Evolutionary conservation across 2,797 vertebrate genomes (phyloP), one percentile per base, ranked within the genome.

Genomic region (Cephalopachus bancanus): DNA sequence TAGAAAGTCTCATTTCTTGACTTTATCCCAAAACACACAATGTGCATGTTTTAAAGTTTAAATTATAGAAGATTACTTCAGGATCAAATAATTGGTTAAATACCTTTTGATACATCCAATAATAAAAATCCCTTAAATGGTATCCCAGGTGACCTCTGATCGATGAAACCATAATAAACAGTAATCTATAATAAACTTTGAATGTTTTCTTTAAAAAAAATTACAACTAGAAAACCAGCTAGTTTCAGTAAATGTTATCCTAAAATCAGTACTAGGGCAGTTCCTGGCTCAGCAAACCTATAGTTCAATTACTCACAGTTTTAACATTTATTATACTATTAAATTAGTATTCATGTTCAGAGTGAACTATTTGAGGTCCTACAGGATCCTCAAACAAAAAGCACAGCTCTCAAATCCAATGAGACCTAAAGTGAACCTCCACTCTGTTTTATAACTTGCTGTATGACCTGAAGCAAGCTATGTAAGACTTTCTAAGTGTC

Each of bases 361-460:
- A 94, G 51, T 71, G 44, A 89, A 72, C 19, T 81, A 24, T 62
- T 16, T 79, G 53, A 86, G 10, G 22, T 62, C 33, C 26, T 67
- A 28, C 33, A 69, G 87, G 30, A 79, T 86, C 16, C 59, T 62
- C n/a, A 62, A 88, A 67, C 26, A 96, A 95, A 96, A 96, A 92
- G n/a, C 9, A 89, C 11, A 86, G 33, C 16, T 86, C 79, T 89
- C 51, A 12, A 20, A 10, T 83, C 60, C 44, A 33, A 72, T 51
- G 22, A 92, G 10, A 93, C 55, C 49, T 76, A 80, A 74, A 20
- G 4, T 83, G 84, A 93, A 83, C 86, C 24, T 80, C 15, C 5
- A 79, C 67, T 90, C 19, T 88, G 20, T 60, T 94, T 91, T 59
- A 37, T 60, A 94, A 94, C 5, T 76, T 81, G 74, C 65, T 72